Percentiles rank a stretch among this genome's conserved stretches.
Conservation (phyloP, 2,113 vertebrate species). For the Eulacestoma nigropectus region DNA sequence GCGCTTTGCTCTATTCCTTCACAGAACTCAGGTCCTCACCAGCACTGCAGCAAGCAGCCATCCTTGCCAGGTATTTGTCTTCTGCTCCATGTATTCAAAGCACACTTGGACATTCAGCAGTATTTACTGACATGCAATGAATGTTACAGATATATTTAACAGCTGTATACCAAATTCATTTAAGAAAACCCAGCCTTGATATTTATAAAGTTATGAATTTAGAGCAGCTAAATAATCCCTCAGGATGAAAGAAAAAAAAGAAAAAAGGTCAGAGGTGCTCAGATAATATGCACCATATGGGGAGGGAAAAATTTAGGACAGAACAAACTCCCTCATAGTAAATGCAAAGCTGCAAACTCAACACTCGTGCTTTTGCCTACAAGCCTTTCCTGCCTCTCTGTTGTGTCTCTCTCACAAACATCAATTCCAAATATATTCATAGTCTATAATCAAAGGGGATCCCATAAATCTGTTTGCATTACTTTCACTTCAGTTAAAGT, state of each 20-base stretch:
- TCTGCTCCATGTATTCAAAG: not conserved
- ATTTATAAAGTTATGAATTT: not conserved
- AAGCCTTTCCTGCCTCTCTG: not conserved
- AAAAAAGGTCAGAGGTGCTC: not conserved
- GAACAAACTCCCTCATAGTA: not conserved
- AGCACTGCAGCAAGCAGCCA: not conserved
- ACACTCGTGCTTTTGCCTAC: not conserved
- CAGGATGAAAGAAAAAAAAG: not conserved
- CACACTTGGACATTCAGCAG: not conserved
- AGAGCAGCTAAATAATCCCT: not conserved
- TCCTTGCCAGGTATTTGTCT: not conserved
- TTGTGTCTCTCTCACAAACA: constrained; percentile 23
- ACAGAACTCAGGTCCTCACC: not conserved
- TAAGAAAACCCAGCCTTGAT: not conserved
- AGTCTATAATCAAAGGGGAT: constrained; percentile 62
- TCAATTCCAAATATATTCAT: constrained; percentile 51
- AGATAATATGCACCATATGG: not conserved
- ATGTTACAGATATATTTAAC: not conserved
- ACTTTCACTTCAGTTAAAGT: constrained; percentile 70
- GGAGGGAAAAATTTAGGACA: not conserved
- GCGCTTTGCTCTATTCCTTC: not conserved
- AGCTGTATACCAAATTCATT: not conserved
- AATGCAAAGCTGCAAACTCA: not conserved
- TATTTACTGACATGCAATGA: not conserved
- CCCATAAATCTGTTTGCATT: constrained; percentile 71